phyloP scores from a whole-genome alignment of 1,140 invertebrate genomes.

The Rhopalosiphum padi region DNA sequence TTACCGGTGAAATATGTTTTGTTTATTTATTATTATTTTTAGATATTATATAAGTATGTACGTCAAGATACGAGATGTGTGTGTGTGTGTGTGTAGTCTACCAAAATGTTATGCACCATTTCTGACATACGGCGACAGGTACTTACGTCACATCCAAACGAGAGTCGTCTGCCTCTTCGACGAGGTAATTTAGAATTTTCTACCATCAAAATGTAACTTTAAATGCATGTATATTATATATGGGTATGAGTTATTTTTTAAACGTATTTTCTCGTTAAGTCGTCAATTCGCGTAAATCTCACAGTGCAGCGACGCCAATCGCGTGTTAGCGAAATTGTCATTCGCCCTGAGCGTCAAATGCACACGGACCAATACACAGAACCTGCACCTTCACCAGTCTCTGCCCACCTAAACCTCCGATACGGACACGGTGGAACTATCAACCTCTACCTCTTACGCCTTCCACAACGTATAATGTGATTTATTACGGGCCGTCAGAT shows the following conservation, averaged over 20 bases:
- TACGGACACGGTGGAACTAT: not conserved
- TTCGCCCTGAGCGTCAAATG: slow-evolving; percentile 39
- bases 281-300: slow-evolving; percentile 38
- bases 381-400: not conserved
- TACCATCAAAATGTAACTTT: not conserved
- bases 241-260: not conserved
- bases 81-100: too few species aligned
- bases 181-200: not conserved
- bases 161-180: not conserved
- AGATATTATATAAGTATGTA: too few species aligned
- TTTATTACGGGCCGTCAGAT: slow-evolving; percentile 55
- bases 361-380: slow-evolving; percentile 30
- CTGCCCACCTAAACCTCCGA: not conserved
- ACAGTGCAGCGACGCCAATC: not conserved
- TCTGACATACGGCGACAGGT: not conserved
- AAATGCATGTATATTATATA: not conserved
- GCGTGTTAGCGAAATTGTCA: slow-evolving; percentile 16
- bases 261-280: slow-evolving; percentile 11
- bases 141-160: not conserved
- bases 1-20: not conserved
- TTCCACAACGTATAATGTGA: slow-evolving; percentile 46
- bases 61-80: too few species aligned
- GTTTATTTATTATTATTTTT: not conserved
- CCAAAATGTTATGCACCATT: not conserved
- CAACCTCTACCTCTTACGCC: not conserved